phyloP scores from a whole-genome alignment of 2,113 vertebrate genomes.

The Rhinopomastus cyanomelas region DNA sequence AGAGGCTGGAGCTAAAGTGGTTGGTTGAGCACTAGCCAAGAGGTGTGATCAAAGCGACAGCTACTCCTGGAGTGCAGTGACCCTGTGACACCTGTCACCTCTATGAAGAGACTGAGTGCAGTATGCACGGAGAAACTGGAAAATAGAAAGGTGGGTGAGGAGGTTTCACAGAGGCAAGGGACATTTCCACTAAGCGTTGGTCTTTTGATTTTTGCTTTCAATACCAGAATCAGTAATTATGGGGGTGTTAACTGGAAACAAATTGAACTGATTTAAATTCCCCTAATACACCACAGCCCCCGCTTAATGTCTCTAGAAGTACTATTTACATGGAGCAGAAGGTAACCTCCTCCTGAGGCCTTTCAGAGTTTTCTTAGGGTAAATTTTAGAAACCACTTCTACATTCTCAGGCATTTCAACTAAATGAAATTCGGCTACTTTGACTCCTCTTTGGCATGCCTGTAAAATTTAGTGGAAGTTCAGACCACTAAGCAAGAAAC shows the following conservation, averaged over 20 bases:
- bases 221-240: not conserved
- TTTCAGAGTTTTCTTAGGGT: not conserved
- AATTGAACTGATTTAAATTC: not conserved
- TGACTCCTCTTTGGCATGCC: not conserved
- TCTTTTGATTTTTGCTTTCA: not conserved
- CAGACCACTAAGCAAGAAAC: not conserved
- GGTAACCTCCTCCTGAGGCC: not conserved
- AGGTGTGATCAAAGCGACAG: not conserved
- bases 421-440: not conserved
- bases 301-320: not conserved
- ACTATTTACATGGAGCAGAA: not conserved
- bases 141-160: not conserved
- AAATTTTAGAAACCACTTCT: not conserved
- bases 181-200: not conserved
- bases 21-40: not conserved
- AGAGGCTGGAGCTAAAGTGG: not conserved
- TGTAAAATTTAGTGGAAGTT: not conserved
- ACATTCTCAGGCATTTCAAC: not conserved
- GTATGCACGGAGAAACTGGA: not conserved
- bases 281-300: not conserved
- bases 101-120: not conserved
- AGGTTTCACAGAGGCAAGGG: not conserved
- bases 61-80: not conserved
- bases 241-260: not conserved
- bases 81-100: not conserved